Evolutionary conservation across 23 tunicate species (phyloP), one percentile per base, ranked within the genome.

Genomic region (Ascidia mentula): DNA sequence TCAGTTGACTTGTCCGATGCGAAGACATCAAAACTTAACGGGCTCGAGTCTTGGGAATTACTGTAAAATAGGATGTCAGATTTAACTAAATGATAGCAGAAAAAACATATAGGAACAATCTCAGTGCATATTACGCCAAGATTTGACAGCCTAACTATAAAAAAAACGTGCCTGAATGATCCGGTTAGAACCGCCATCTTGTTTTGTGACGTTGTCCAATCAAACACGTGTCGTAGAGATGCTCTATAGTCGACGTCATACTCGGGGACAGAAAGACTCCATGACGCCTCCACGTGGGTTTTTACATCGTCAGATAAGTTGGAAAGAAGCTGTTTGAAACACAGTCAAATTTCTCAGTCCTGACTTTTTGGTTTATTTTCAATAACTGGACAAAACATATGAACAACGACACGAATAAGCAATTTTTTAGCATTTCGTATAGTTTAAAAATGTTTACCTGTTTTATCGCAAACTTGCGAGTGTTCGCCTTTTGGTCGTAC

Each of bases 201-300:
- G 37, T 74, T 39, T 37, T 30, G 6, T 22, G 18, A 46, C 6
- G 78, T 74, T 6, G 46, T 38, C 78, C 78, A 74, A 35, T 74
- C 78, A 35, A 28, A 74, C 35, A 74, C 8, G 53, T 74, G 78
- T 18, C 33, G 35, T 37, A 74, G 53, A 17, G 46, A 37, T 35
- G 78, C 78, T 17, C 53, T 74, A 53, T 74, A 74, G 78, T 34
- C 59, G 5, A 74, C 78, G 53, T 74, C 78, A 39, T 38, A 74
- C 22, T 39, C 53, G 6, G 78, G 78, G 13, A 74, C 26, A 6
- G 78, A 38, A 28, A 74, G 38, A 74, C 78, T 74, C 78, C 78
- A 74, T 31, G 22, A 37, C 20, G 46, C 78, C 30, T 74, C 78
- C 53, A 74, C 36, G 53, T 74, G 39, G 37, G 53, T 9, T 74